Evolutionary conservation across 53 echinoderm and acorn worm species (phyloP).

Genomic region (Paracentrotus lividus): DNA sequence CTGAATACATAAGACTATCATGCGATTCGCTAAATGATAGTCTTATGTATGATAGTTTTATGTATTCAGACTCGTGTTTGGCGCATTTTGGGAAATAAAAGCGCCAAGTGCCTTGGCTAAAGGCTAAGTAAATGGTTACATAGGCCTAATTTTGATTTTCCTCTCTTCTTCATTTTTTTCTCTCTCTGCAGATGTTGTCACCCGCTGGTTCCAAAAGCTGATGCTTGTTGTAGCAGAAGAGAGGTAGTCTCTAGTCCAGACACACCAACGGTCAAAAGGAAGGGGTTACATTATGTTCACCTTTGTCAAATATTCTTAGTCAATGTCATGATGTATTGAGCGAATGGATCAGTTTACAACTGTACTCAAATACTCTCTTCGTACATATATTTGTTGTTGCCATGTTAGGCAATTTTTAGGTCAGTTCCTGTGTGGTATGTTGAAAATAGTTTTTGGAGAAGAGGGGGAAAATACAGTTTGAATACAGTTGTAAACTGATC

Average conservation of each 20-base stretch:
- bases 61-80: too few relatives aligned
- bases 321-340: not conserved
- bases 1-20: too few relatives aligned
- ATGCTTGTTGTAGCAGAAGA: conserved; percentile 57
- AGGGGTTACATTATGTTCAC: not conserved
- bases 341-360: not conserved
- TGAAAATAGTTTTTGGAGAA: too few relatives aligned
- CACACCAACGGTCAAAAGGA: not conserved
- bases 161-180: not conserved
- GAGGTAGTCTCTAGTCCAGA: conserved; percentile 15
- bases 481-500: not conserved
- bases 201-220: conserved; percentile 59
- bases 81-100: too few relatives aligned
- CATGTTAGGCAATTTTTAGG: not conserved
- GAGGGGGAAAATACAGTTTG: not conserved
- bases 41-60: too few relatives aligned
- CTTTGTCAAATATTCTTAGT: not conserved
- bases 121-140: too few relatives aligned
- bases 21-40: too few relatives aligned
- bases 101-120: too few relatives aligned
- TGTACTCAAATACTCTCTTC: not conserved
- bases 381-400: not conserved
- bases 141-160: not conserved
- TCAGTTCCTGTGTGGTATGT: too few relatives aligned
- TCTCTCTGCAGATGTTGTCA: conserved; percentile 47